Conservation (phyloP, 2,113 vertebrate species). For the Procavia capensis region DNA sequence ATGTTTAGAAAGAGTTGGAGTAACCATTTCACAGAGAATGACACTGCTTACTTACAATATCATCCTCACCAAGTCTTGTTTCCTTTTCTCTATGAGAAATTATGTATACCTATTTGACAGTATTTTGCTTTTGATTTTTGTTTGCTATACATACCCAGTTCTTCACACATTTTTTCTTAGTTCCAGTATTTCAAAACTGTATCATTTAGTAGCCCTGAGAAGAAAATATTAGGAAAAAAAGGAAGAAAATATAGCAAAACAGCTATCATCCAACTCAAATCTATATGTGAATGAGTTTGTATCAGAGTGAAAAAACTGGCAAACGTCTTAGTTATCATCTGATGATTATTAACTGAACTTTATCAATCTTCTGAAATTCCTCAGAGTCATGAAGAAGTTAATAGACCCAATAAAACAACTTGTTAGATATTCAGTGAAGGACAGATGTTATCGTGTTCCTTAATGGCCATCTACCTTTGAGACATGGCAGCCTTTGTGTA, state of each 20-base stretch:
- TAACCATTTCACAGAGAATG: slow-evolving; percentile 39
- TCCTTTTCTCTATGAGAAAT: slow-evolving; percentile 40
- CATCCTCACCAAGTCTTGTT: slow-evolving; percentile 62
- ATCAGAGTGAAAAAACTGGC: neutral
- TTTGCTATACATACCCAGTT: neutral
- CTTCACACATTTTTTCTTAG: neutral
- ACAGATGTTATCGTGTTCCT: slow-evolving; percentile 63
- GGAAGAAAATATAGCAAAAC: neutral
- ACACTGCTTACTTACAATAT: slow-evolving; percentile 43
- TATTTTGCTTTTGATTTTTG: slow-evolving; percentile 12
- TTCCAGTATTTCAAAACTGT: neutral
- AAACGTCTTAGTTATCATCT: neutral
- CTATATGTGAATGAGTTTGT: neutral
- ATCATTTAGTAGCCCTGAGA: neutral
- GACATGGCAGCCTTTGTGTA: slow-evolving; percentile 69
- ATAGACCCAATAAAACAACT: neutral
- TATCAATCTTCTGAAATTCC: neutral
- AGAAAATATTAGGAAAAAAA: neutral
- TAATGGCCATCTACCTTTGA: slow-evolving; percentile 68
- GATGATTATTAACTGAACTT: neutral
- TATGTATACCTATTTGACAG: neutral
- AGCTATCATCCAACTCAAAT: neutral
- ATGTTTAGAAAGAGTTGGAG: slow-evolving; percentile 64
- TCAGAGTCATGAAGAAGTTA: neutral
- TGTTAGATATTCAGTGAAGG: neutral